Evolutionary conservation across 1,140 invertebrate species (phyloP).

Genomic region (Trichonephila clavipes): DNA sequence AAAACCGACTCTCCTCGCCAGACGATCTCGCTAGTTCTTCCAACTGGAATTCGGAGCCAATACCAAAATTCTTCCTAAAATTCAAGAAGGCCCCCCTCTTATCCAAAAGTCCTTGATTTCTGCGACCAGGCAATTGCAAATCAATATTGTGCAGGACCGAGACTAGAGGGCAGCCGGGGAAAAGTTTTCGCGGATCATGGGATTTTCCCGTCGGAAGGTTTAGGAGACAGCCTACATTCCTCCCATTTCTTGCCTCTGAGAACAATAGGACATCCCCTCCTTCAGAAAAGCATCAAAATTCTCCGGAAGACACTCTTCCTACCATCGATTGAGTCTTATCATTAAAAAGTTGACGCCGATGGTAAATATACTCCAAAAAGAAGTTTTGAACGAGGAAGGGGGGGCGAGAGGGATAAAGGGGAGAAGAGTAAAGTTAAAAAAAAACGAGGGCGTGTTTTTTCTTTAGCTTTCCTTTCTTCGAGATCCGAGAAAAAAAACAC

Average conservation of each 20-base stretch:
- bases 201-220: background rate
- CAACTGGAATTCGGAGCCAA: background rate
- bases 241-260: background rate
- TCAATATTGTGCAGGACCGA: constrained; percentile 65
- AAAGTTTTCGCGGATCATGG: constrained; percentile 4
- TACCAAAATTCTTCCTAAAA: background rate
- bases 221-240: background rate
- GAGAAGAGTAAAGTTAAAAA: background rate
- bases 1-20: background rate
- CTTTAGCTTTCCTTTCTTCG: background rate
- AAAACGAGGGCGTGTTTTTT: background rate
- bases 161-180: constrained; percentile 46
- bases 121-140: constrained; percentile 57
- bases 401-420: too few relatives aligned
- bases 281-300: background rate
- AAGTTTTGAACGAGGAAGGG: background rate
- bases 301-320: background rate
- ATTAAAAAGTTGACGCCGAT: constrained; percentile 4
- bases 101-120: constrained; percentile 28
- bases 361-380: constrained; percentile 2
- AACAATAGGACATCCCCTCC: background rate
- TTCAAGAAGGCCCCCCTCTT: background rate
- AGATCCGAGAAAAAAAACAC: background rate
- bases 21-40: background rate
- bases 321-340: background rate